Conservation (phyloP, 2,888 invertebrate species). For the Stenolophus ochropezus region DNA sequence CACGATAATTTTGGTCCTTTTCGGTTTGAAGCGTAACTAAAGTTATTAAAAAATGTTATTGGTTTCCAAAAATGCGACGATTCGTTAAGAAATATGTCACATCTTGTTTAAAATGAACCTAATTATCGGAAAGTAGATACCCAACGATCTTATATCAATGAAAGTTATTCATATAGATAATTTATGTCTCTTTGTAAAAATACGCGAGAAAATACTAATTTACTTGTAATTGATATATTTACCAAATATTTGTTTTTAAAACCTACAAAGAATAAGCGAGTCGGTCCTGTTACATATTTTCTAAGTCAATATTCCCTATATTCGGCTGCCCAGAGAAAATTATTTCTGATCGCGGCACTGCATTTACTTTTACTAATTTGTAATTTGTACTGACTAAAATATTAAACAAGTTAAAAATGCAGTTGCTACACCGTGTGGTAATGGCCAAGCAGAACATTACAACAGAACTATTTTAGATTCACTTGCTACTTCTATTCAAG, state of each 20-base stretch:
- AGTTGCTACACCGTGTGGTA: not conserved
- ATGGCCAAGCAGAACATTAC: not conserved
- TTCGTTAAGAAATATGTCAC: too few species aligned
- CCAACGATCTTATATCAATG: too few species aligned
- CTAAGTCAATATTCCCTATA: not conserved
- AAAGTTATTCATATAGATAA: not conserved
- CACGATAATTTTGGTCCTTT: too few species aligned
- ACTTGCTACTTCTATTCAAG: not conserved
- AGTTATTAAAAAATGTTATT: not conserved
- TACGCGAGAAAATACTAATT: too few species aligned
- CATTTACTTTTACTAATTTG: not conserved
- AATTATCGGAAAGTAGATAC: not conserved
- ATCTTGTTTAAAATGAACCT: not conserved
- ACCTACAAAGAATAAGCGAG: too few species aligned
- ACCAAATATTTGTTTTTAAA: too few species aligned
- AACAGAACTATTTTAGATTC: conserved; percentile 3
- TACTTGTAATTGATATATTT: too few species aligned
- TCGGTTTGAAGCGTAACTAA: too few species aligned
- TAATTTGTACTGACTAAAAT: not conserved
- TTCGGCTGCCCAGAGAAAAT: not conserved
- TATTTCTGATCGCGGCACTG: not conserved
- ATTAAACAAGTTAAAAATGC: not conserved
- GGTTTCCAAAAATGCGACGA: not conserved
- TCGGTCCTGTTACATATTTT: not conserved
- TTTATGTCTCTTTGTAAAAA: not conserved